These are phyloP conservation scores for Bathynomus jamesi DNA, from an alignment of 1,140 invertebrate species.

Conservation along the genomic window DNA sequence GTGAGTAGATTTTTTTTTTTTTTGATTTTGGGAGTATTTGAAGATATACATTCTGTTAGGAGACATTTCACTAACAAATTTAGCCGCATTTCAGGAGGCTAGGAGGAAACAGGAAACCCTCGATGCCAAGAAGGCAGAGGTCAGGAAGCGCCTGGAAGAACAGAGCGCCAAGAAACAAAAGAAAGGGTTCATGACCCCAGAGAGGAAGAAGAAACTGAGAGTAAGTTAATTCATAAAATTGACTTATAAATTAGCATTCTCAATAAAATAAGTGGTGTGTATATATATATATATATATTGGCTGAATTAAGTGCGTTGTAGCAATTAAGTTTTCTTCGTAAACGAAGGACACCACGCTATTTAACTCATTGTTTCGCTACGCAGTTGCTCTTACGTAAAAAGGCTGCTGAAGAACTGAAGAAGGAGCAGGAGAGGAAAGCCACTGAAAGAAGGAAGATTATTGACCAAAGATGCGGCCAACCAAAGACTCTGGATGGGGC, in stretches of 20 bases:
- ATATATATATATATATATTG: no score
- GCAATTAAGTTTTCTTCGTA: no score
- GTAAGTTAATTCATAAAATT: conserved; percentile 40
- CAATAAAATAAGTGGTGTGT: no score
- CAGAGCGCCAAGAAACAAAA: conserved; percentile 92
- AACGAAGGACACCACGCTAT: no score
- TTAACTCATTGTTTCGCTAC: no score
- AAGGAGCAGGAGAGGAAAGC: conserved; percentile 98
- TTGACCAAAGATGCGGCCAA: conserved; percentile 88
- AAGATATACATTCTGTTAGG: no score
- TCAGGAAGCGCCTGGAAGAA: conserved; percentile 90
- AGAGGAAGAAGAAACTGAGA: conserved; percentile 96
- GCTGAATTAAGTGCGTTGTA: no score
- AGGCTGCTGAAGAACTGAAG: conserved; percentile 98
- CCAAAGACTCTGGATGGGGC: conserved; percentile 81
- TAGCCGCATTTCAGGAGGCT: no score
- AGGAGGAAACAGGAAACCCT: not conserved
- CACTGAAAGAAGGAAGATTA: conserved; percentile 92
- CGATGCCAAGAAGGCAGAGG: conserved; percentile 71
- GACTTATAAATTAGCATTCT: no score
- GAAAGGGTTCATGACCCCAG: conserved; percentile 97
- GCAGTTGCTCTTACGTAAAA: conserved; percentile 93
- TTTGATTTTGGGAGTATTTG: not conserved
- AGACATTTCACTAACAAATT: no score
- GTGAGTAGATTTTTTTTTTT: not conserved